Base-by-base conservation (phyloP, 2,113 vertebrate genomes). In the Paramormyrops kingsleyae region DNA sequence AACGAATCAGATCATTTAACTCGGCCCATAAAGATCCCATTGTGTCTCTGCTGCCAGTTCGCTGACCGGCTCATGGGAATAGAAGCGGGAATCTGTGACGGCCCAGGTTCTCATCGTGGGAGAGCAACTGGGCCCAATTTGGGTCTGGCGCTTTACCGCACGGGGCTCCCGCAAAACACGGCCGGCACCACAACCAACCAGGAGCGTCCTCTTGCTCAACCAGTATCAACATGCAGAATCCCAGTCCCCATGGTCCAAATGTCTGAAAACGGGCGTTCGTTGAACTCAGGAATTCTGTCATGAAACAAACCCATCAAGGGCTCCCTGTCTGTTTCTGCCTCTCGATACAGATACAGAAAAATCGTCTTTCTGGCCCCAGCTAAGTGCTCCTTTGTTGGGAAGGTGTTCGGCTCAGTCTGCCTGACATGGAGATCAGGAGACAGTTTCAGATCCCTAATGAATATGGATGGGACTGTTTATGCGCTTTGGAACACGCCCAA, bases 381-480 rank as follows among this genome's bases (percentile, higher is more conserved):
- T 93, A 94, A 95, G 95, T 93, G 94, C 92, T 89, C 91, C 93
- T 92, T 94, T 91, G 92, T 93, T 93, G 94, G 92, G 88, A 94
- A 95, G 93, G 92, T 47, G 93, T 92, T 83, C 95, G 87, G 91
- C 94, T 95, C 94, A 95, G 94, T 93, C 92, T 94, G 94, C 94
- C 93, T 95, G 94, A 95, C 94, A 95, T 91, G 93, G 93, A 93
- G 94, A 95, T 94, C 93, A 93, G 92, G 89, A 94, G 93, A 93
- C 94, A 91, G 94, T 92, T 92, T 94, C 90, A 93, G 93, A 95
- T 92, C 94, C 92, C 91, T 92, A 92, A 96, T 96, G 95, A 96
- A 96, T 96, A 96, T 95, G 95, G 94, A 96, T 96, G 94, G 89
- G 90, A 91, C 91, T 95, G 93, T 95, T 96, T 95, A 94, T 94